Conservation (phyloP, 2,113 vertebrate genomes). For the Eublepharis macularius region DNA sequence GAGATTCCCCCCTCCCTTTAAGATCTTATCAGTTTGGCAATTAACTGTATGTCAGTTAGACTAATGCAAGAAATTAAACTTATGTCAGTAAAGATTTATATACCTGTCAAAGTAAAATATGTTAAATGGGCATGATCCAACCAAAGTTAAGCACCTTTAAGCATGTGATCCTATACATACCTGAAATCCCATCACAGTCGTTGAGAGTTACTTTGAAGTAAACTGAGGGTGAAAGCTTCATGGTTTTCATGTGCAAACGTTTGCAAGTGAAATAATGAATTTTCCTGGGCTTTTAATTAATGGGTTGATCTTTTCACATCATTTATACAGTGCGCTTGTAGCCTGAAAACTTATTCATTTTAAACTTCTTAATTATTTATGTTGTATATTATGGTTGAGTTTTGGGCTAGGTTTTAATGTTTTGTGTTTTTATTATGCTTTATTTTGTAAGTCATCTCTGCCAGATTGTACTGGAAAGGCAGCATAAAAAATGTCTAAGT, state of each 20-base stretch:
- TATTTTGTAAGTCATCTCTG: too few relatives aligned
- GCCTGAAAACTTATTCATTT: too few relatives aligned
- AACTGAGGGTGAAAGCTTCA: background rate
- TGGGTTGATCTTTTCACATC: too few relatives aligned
- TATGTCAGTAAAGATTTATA: constrained; percentile 11
- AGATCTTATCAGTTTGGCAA: constrained; percentile 8
- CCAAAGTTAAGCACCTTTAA: background rate
- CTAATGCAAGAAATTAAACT: constrained; percentile 3
- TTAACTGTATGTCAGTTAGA: constrained; percentile 1
- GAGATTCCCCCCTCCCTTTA: background rate
- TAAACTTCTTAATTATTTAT: too few relatives aligned
- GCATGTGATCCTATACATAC: background rate
- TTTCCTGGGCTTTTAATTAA: too few relatives aligned
- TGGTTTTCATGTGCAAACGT: background rate
- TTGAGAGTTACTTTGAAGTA: background rate
- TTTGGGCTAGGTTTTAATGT: too few relatives aligned
- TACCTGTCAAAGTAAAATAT: background rate
- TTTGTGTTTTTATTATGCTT: too few relatives aligned
- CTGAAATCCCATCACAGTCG: background rate
- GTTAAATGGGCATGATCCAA: background rate
- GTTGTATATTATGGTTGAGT: too few relatives aligned
- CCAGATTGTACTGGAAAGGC: too few relatives aligned
- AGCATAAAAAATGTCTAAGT: too few relatives aligned
- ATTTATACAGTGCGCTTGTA: too few relatives aligned
- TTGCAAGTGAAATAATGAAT: too few relatives aligned